Evolutionary conservation across 2,113 vertebrate species (phyloP), one percentile per base, ranked within the genome.

Genomic region (Isichthys henryi): DNA sequence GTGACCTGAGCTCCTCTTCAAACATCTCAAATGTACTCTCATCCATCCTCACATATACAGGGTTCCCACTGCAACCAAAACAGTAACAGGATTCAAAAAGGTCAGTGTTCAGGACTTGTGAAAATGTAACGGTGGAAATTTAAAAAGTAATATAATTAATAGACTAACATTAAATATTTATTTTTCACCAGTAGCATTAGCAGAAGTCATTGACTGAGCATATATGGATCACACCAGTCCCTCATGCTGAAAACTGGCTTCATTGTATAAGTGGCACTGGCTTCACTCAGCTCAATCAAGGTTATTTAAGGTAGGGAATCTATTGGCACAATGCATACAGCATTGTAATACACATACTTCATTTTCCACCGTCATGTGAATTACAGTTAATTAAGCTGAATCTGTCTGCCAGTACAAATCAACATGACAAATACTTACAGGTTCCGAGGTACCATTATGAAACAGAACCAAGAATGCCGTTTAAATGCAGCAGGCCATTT

Each of bases 1-100:
- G 66, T 89, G 92, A 90, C 88, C 94, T 90, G 39, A 96, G 93
- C 91, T 96, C 95, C 90, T 95, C 95, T 88, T 96, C 95, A 93
- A 96, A 95, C 88, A 94, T 96, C 93, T 96, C 95, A 90, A 94
- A 96, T 1, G 91, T 82, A 91, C 95, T 96, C 85, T 96, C 95
- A 3, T 96, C 96, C 96, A 96, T 96, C 83, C 15, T 90, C 90
- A 84, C 56, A 77, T 92, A 91, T 89, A 88, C 3, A 82, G 86
- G 5, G 62, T 58, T 17, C 0, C 50, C 21, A 0, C 17, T 19
- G 19, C 6, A 35, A 17, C 7, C 39, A 23, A 17, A 56, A 21
- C 2, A 50, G 83, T 46, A 46, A 11, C 23, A 85, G 10, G 46
- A 4, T 2, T 10, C 19, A n/a, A 85, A 46, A 49, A n/a, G 21